phyloP scores from a whole-genome alignment of 1,140 invertebrate genomes.

The Heterodera carotae region DNA sequence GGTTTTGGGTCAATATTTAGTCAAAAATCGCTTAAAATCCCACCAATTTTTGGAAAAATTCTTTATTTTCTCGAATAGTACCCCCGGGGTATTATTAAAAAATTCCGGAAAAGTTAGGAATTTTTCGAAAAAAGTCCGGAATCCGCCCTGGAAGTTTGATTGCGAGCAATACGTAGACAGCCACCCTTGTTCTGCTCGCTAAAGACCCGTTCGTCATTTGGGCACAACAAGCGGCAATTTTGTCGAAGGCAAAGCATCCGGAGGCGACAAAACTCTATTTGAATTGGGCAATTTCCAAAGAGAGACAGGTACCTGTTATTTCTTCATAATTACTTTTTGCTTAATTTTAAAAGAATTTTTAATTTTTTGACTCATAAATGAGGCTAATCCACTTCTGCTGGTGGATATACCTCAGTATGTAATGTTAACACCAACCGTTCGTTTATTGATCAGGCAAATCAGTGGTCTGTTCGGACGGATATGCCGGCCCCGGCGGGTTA shows the following conservation, averaged over 20 bases:
- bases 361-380: background rate
- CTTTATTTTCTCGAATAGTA: no score
- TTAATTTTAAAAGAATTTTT: no score
- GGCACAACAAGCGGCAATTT: slow-evolving; percentile 11
- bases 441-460: no score
- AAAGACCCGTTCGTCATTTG: slow-evolving; percentile 10
- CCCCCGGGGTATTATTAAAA: no score
- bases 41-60: no score
- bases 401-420: background rate
- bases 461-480: background rate
- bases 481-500: background rate
- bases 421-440: no score
- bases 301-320: background rate
- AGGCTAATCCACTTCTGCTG: background rate
- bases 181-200: background rate
- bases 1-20: no score
- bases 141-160: background rate
- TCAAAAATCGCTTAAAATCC: no score
- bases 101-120: no score
- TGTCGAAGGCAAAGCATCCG: background rate
- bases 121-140: no score
- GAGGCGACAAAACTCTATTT: background rate
- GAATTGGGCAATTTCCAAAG: background rate
- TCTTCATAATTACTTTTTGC: no score
- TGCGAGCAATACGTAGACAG: background rate